Percentiles rank a stretch among this genome's conserved stretches.
Evolutionary conservation across 2,888 invertebrate genomes (phyloP).

Genomic region (Timandra comae): DNA sequence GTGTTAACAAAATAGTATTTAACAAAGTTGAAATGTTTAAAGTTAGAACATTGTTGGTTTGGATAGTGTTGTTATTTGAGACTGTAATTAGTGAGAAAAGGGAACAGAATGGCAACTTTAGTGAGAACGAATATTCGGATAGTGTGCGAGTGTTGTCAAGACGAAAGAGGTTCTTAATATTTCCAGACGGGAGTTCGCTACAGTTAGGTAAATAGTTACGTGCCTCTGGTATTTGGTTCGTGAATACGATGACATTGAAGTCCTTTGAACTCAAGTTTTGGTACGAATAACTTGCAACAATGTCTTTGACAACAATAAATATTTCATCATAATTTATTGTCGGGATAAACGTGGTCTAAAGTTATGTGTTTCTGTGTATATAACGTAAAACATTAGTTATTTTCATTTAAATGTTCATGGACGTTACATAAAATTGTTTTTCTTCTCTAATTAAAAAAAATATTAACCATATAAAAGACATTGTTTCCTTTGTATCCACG

Average conservation of each 20-base stretch:
- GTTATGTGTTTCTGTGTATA: too few species aligned
- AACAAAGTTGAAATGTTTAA: slow-evolving; percentile 12
- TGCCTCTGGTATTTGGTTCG: slow-evolving; percentile 22
- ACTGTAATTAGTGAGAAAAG: slow-evolving; percentile 33
- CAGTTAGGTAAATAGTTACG: slow-evolving; percentile 68
- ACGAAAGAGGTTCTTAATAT: slow-evolving; percentile 76
- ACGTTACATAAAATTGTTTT: too few species aligned
- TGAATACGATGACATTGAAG: slow-evolving; percentile 14
- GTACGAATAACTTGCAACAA: slow-evolving; percentile 17
- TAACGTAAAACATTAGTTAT: too few species aligned
- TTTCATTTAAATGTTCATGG: too few species aligned
- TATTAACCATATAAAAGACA: too few species aligned
- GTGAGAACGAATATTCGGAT: slow-evolving; percentile 29
- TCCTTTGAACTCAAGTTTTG: slow-evolving; percentile 18
- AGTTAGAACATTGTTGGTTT: slow-evolving; percentile 17
- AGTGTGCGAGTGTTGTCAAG: slow-evolving; percentile 57
- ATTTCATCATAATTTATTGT: slow-evolving; percentile 6
- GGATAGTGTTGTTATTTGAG: slow-evolving; percentile 29
- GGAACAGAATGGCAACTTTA: slow-evolving; percentile 31
- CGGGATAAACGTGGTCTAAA: slow-evolving; percentile 6
- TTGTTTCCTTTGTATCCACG: too few species aligned
- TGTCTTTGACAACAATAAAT: slow-evolving; percentile 10
- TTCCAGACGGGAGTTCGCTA: slow-evolving; percentile 78
- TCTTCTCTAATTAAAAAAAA: too few species aligned
- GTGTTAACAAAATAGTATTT: slow-evolving; percentile 11